Conservation (phyloP, 2,888 invertebrate genomes). For the Amphipyra berbera region DNA sequence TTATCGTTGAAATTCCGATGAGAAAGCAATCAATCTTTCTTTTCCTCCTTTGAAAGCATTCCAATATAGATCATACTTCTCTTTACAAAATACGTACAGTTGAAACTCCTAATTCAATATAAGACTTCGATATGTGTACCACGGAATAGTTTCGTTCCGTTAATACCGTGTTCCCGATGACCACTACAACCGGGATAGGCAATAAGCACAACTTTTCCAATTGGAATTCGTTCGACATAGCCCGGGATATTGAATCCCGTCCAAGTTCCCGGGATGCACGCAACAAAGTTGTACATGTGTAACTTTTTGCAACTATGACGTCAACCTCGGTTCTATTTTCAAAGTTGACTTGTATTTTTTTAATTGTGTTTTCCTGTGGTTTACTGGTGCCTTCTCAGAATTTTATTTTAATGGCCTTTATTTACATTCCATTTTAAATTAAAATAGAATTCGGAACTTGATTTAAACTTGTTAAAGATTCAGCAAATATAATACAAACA, state of each 20-base stretch:
- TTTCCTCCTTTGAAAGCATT: slow-evolving; percentile 38
- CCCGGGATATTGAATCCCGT: slow-evolving; percentile 59
- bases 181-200: slow-evolving; percentile 40
- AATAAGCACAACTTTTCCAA: slow-evolving; percentile 66
- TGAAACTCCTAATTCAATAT: slow-evolving; percentile 16
- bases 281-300: slow-evolving; percentile 41
- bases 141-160: slow-evolving; percentile 8
- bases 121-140: slow-evolving; percentile 25
- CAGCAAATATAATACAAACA: background rate
- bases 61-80: slow-evolving; percentile 24
- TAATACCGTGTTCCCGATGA: slow-evolving; percentile 27
- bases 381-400: background rate
- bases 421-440: background rate
- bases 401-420: background rate
- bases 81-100: slow-evolving; percentile 3
- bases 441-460: too few species aligned
- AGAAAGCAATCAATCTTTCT: slow-evolving; percentile 43
- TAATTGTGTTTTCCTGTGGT: slow-evolving; percentile 18
- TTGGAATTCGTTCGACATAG: slow-evolving; percentile 62
- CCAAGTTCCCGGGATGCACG: slow-evolving; percentile 30
- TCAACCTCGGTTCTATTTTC: slow-evolving; percentile 30
- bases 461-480: too few species aligned
- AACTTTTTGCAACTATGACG: slow-evolving; percentile 44
- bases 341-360: slow-evolving; percentile 18
- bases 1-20: slow-evolving; percentile 7